A percentile compares a stretch with the other conserved stretches of the same genome.
These are phyloP conservation scores for Trididemnum clinides DNA, from an alignment of 23 tunicate species.

Conservation along the genomic window DNA sequence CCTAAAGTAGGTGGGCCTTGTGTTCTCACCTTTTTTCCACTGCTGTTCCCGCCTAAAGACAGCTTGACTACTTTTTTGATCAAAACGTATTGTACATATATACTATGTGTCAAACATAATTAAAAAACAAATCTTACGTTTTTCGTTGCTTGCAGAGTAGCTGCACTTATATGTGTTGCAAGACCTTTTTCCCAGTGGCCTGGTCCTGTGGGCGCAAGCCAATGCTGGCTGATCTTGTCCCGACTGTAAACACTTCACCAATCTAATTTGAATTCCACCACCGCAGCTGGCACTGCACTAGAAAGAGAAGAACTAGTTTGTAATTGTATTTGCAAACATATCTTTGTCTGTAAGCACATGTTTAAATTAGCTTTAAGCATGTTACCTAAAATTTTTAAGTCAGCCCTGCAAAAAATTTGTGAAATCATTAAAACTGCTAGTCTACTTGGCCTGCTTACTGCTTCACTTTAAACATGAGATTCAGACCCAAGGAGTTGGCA, in stretches of 20 bases:
- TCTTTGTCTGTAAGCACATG: no score
- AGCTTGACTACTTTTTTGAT: not conserved
- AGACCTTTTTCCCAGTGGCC: slow-evolving; percentile 46
- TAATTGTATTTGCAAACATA: no score
- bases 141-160: slow-evolving; percentile 11
- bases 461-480: no score
- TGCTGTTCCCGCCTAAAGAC: not conserved
- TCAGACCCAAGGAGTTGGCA: no score
- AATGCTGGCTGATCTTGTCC: slow-evolving; percentile 35
- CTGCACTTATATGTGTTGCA: slow-evolving; percentile 78
- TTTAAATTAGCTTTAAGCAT: no score
- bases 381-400: no score
- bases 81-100: not conserved
- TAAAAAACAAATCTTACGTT: slow-evolving; percentile 38
- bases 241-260: slow-evolving; percentile 54
- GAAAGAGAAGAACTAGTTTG: not conserved
- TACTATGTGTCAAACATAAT: not conserved
- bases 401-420: no score
- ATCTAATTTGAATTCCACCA: slow-evolving; percentile 69
- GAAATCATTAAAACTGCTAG: no score
- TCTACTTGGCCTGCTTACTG: no score
- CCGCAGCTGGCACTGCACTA: slow-evolving; percentile 89
- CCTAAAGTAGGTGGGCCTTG: no score
- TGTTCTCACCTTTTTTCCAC: not conserved
- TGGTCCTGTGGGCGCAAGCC: slow-evolving; percentile 33